Evolutionary conservation across 35 echinoderm and acorn worm genomes (phyloP).

Genomic region (Lytechinus pictus): DNA sequence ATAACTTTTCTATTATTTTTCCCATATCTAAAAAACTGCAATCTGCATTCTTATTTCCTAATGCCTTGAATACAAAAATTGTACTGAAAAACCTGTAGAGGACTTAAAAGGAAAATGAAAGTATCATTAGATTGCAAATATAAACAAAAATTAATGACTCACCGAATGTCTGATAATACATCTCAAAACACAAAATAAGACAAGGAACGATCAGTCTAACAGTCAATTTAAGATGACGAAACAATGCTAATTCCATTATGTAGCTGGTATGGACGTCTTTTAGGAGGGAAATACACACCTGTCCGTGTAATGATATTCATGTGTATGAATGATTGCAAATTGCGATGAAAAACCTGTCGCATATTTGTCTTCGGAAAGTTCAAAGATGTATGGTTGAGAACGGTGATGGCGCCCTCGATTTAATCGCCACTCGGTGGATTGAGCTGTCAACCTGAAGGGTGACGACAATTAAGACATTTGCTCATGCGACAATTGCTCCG

Average conservation of each 20-base stretch:
- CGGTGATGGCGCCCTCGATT: neutral
- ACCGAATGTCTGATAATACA: neutral
- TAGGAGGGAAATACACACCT: neutral
- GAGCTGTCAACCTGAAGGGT: too few species aligned
- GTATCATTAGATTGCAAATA: too few species aligned
- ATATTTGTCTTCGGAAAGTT: neutral
- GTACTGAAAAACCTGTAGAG: too few species aligned
- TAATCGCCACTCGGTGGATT: too few species aligned
- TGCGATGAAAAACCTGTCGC: neutral
- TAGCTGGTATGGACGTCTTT: neutral
- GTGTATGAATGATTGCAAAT: neutral
- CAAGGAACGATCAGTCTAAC: neutral
- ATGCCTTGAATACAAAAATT: too few species aligned
- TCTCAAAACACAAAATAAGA: neutral
- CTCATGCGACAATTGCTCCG: too few species aligned
- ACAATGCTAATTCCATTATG: neutral
- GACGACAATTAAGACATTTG: too few species aligned
- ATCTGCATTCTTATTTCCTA: too few species aligned
- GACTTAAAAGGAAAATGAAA: too few species aligned
- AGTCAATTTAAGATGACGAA: neutral
- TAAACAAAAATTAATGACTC: neutral
- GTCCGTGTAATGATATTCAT: neutral
- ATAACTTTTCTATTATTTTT: too few species aligned
- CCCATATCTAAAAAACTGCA: too few species aligned
- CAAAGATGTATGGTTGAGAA: neutral